A percentile compares a stretch with the other conserved stretches of the same genome.
Conservation (phyloP, 2,888 invertebrate species). For the Mamestra brassicae region DNA sequence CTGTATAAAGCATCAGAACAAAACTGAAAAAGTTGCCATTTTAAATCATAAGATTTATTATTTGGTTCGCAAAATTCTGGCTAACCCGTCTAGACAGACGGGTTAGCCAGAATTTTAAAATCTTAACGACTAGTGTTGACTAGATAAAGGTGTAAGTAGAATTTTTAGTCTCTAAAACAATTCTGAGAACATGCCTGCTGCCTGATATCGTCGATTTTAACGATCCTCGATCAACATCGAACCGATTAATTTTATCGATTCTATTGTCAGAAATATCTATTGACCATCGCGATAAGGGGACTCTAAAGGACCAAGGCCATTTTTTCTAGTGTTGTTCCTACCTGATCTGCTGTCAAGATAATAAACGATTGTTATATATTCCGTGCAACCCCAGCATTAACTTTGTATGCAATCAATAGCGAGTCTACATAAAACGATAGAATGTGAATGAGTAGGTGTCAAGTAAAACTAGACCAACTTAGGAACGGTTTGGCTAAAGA, state of each 20-base stretch:
- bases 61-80: background rate
- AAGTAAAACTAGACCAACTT: slow-evolving; percentile 35
- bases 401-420: slow-evolving; percentile 1
- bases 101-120: background rate
- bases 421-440: slow-evolving; percentile 6
- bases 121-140: background rate
- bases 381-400: background rate
- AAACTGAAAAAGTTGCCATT: background rate
- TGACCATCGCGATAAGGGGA: background rate
- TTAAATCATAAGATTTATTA: slow-evolving; percentile 12
- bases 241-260: slow-evolving; percentile 8
- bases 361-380: background rate
- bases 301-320: background rate
- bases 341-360: background rate
- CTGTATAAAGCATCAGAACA: background rate
- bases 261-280: slow-evolving; percentile 7
- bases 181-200: background rate
- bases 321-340: slow-evolving; percentile 3
- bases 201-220: background rate
- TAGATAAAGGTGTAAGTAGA: background rate
- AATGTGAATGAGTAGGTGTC: slow-evolving; percentile 4
- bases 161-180: background rate
- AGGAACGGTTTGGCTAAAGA: background rate
- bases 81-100: slow-evolving; percentile 2
- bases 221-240: background rate